These are phyloP conservation scores for Achatina immaculata DNA, from an alignment of 1,140 invertebrate species.

Conservation along the genomic window DNA sequence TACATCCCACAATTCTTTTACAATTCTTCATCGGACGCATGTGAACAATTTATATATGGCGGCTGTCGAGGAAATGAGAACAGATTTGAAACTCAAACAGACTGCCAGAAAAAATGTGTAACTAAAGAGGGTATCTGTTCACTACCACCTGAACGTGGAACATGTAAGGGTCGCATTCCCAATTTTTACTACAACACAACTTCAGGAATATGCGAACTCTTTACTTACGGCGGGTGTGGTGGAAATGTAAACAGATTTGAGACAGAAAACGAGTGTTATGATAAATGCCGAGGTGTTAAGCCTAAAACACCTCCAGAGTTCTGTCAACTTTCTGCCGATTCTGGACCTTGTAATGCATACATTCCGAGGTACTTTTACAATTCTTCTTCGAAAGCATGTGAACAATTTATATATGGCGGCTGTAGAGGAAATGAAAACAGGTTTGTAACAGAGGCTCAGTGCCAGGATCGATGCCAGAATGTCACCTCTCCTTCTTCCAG, in stretches of 20 bases:
- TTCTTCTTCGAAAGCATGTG: constrained; percentile 35
- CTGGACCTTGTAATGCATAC: not conserved
- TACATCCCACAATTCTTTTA: constrained; percentile 42
- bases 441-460: not conserved
- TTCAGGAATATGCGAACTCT: not conserved
- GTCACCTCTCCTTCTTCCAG: not conserved
- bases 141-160: not conserved
- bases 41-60: constrained; percentile 52
- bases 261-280: not conserved
- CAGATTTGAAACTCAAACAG: not conserved
- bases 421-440: not conserved
- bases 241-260: not conserved
- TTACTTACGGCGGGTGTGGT: not conserved
- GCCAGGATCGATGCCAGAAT: not conserved
- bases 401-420: constrained; percentile 49
- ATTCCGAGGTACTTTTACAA: constrained; percentile 47
- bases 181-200: not conserved
- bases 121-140: not conserved
- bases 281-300: not conserved
- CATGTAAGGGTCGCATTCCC: not conserved
- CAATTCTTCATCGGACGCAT: constrained; percentile 39
- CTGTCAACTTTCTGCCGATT: not conserved
- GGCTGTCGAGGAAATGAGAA: constrained; percentile 26
- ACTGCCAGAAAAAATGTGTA: not conserved
- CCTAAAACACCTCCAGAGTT: too few relatives aligned